Conservation (phyloP, 2,888 invertebrate genomes). For the Cheilosia variabilis region DNA sequence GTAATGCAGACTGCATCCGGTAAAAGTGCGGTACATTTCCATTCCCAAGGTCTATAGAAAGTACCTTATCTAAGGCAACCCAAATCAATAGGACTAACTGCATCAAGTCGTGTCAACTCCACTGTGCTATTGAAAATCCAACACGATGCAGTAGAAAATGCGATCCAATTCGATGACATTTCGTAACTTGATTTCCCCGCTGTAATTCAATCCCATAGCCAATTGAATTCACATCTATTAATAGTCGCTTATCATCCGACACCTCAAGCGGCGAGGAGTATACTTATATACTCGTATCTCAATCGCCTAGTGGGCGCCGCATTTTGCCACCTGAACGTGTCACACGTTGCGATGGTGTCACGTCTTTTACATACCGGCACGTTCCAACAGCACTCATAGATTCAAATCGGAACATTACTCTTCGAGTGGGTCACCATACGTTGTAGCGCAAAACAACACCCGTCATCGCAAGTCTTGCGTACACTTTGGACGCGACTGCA, state of each 20-base stretch:
- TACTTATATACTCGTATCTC: neutral
- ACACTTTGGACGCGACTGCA: neutral
- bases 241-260: conserved; percentile 53
- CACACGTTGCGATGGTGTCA: conserved; percentile 46
- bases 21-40: too few species aligned
- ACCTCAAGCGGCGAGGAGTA: neutral
- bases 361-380: conserved; percentile 68
- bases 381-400: conserved; percentile 46
- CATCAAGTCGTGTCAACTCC: too few species aligned
- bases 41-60: too few species aligned
- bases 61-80: too few species aligned
- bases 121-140: too few species aligned
- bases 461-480: conserved; percentile 13
- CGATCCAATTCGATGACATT: neutral
- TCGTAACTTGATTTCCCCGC: neutral
- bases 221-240: conserved; percentile 57
- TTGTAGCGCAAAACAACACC: neutral
- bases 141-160: neutral
- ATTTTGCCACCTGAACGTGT: conserved; percentile 61
- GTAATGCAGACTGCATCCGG: too few species aligned
- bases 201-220: neutral
- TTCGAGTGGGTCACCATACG: conserved; percentile 58
- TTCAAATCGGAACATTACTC: conserved; percentile 46
- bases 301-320: conserved; percentile 54
- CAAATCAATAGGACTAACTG: too few species aligned